phyloP scores from a whole-genome alignment of 2,797 vertebrate species.

The Hypotaenidia okinawae region DNA sequence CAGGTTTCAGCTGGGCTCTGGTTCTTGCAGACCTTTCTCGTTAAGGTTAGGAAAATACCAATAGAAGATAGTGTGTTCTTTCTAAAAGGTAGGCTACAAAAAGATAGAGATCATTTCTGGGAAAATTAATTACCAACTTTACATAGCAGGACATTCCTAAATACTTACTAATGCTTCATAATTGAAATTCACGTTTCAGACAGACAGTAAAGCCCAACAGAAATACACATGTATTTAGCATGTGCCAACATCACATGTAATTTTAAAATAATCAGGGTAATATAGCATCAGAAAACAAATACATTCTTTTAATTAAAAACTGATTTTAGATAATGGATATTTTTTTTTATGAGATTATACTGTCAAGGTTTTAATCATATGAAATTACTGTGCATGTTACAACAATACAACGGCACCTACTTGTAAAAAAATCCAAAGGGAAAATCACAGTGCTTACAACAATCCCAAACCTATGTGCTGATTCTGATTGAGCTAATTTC shows the following conservation, averaged over 20 bases:
- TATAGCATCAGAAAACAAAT: slow-evolving; percentile 16
- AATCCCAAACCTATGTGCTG: not conserved
- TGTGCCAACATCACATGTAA: not conserved
- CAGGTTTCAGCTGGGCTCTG: not conserved
- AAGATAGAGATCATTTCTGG: not conserved
- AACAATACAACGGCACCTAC: not conserved
- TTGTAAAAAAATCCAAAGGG: not conserved
- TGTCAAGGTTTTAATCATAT: slow-evolving; percentile 30
- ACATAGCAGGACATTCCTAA: not conserved
- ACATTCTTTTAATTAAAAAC: slow-evolving; percentile 58
- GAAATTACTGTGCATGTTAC: slow-evolving; percentile 1
- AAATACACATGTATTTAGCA: not conserved
- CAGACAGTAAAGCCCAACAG: not conserved
- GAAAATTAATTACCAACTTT: not conserved
- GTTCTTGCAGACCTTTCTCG: not conserved
- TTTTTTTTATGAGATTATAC: not conserved
- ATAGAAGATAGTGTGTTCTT: not conserved
- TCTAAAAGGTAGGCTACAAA: not conserved
- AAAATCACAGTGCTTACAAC: not conserved
- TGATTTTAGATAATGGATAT: slow-evolving; percentile 35
- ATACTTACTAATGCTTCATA: not conserved
- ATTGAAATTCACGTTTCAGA: not conserved
- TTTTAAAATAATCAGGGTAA: not conserved
- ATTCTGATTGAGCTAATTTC: too few relatives aligned
- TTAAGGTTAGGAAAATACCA: not conserved